Conservation (phyloP, 2,888 invertebrate genomes). For the Orthosia cruda region DNA sequence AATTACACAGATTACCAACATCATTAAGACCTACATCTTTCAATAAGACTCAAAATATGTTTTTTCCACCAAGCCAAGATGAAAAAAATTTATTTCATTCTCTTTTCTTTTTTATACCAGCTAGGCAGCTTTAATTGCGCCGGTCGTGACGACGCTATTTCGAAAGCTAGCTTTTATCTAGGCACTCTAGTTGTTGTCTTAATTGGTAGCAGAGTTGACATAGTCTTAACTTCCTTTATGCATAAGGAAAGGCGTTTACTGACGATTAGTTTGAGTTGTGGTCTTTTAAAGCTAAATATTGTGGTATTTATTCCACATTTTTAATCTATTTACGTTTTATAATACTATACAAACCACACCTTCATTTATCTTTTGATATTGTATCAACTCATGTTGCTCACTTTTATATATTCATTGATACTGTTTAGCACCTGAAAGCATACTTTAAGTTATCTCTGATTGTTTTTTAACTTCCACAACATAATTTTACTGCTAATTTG, state of each 20-base stretch:
- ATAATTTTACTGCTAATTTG: too few relatives aligned
- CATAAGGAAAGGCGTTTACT: conserved; percentile 20
- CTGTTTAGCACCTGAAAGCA: too few relatives aligned
- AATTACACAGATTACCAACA: neutral
- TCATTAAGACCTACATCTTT: neutral
- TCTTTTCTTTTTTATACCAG: conserved; percentile 31
- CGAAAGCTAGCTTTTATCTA: conserved; percentile 36
- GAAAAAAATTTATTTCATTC: too few relatives aligned
- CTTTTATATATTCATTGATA: too few relatives aligned
- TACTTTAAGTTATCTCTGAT: too few relatives aligned
- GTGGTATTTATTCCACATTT: too few relatives aligned
- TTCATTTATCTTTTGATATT: too few relatives aligned
- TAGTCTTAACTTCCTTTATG: conserved; percentile 33
- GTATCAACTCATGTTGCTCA: too few relatives aligned
- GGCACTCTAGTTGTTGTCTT: conserved; percentile 52
- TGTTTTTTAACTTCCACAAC: too few relatives aligned
- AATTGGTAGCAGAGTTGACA: conserved; percentile 58
- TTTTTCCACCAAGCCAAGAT: neutral
- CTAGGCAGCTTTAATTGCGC: conserved; percentile 36
- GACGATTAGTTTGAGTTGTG: neutral
- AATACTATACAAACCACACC: too few relatives aligned
- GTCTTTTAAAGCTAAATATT: neutral
- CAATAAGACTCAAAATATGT: neutral
- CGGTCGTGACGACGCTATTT: conserved; percentile 27
- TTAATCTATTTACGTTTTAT: too few relatives aligned